A percentile compares a stretch with the other conserved stretches of the same genome.
Conservation (phyloP, 2,113 vertebrate genomes). For the Gavia stellata region DNA sequence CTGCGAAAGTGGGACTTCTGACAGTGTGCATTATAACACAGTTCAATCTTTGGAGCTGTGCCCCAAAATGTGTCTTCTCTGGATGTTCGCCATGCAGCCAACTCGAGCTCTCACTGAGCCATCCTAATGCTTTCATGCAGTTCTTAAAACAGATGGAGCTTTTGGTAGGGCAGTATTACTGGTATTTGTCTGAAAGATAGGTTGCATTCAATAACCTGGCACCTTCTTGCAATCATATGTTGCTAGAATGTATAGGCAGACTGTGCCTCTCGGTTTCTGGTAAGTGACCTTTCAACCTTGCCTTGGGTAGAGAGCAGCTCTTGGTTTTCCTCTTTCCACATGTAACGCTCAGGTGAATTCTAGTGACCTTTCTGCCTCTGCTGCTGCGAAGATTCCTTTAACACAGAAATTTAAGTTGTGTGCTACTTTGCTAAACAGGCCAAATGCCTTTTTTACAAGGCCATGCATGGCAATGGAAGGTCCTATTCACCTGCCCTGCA, state of each 20-base stretch:
- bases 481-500: neutral
- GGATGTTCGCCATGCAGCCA: neutral
- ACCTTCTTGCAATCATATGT: neutral
- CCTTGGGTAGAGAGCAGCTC: neutral
- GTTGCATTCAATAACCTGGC: neutral
- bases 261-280: neutral
- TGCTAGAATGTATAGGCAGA: neutral
- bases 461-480: neutral
- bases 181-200: neutral
- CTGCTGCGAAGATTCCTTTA: neutral
- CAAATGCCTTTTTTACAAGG: neutral
- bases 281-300: neutral
- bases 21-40: neutral
- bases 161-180: neutral
- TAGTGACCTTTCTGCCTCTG: neutral
- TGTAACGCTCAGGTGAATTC: neutral
- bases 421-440: neutral
- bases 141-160: neutral
- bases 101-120: neutral
- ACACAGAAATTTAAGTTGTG: neutral
- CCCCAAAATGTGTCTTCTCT: neutral
- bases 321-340: neutral
- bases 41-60: neutral
- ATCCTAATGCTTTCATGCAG: neutral
- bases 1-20: neutral